phyloP scores from a whole-genome alignment of 2,888 invertebrate species.

The Deroplatys truncata region DNA sequence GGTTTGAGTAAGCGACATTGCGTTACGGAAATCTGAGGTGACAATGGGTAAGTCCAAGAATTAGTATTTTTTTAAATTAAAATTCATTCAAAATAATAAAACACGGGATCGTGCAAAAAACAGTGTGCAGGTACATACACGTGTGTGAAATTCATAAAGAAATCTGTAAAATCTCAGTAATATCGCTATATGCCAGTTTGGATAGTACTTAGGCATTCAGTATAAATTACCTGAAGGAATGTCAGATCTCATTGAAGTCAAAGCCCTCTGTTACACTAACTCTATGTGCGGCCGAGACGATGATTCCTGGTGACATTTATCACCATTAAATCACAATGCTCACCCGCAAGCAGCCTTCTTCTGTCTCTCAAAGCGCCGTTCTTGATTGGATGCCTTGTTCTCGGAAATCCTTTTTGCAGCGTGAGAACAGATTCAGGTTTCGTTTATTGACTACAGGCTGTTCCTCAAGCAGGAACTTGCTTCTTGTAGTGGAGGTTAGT shows the following conservation, averaged over 20 bases:
- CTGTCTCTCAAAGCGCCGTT: neutral
- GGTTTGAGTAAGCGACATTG: no score
- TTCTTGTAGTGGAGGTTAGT: neutral
- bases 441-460: constrained; percentile 13
- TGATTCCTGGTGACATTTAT: neutral
- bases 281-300: neutral
- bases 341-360: neutral
- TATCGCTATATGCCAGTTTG: no score
- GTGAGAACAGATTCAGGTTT: constrained; percentile 9
- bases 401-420: neutral
- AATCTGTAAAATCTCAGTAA: no score
- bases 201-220: no score
- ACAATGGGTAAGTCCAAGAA: no score
- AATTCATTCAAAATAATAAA: no score
- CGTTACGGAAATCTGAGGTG: no score
- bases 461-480: neutral
- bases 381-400: constrained; percentile 8
- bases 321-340: neutral
- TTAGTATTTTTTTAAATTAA: no score
- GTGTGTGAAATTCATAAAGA: no score
- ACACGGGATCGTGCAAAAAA: no score
- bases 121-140: no score
- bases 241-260: neutral
- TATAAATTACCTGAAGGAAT: no score
- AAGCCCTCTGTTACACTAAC: neutral